Evolutionary conservation across 2,797 vertebrate genomes (phyloP), one percentile per base, ranked within the genome.

Genomic region (Gymnoscopelus braueri): DNA sequence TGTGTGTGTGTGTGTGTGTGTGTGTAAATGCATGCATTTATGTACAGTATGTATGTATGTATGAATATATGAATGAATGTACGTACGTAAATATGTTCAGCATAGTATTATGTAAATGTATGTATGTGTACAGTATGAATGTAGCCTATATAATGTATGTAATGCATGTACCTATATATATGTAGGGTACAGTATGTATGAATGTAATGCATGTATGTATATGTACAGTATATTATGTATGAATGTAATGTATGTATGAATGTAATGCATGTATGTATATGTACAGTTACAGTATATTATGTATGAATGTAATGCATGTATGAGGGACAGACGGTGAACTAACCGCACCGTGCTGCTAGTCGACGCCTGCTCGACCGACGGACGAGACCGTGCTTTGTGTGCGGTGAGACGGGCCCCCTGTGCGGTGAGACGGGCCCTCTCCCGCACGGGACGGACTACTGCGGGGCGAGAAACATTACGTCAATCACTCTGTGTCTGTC

Each of bases 261-360:
- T n/a, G n/a, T n/a, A n/a, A n/a, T n/a, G n/a, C n/a, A n/a, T n/a
- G n/a, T n/a, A n/a, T 10, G 67, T 53, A 59, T 51, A 60, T 53
- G 54, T 7, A 29, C n/a, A 11, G 35, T 44, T 26, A 26, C 26
- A 26, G 26, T n/a, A n/a, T n/a, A n/a, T n/a, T 26, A 26, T 26
- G 26, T 26, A 26, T 29, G 26, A 29, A 29, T 29, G 26, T 4
- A 29, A 29, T 29, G 26, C 2, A 29, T 29, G 26, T 13, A 55
- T 58, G 71, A 63, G 66, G 57, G 81, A 89, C 91, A 92, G 88
- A 88, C 91, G 91, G 89, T 91, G 91, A 92, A 93, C 92, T 93
- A 92, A 94, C 93, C 93, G 93, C 93, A 93, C 92, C 88, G 91
- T 92, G 92, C 92, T 92, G 91, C 88, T 92, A 93, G 90, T 81